Base-by-base conservation (phyloP, 2,888 invertebrate species). In the Meta bourneti region DNA sequence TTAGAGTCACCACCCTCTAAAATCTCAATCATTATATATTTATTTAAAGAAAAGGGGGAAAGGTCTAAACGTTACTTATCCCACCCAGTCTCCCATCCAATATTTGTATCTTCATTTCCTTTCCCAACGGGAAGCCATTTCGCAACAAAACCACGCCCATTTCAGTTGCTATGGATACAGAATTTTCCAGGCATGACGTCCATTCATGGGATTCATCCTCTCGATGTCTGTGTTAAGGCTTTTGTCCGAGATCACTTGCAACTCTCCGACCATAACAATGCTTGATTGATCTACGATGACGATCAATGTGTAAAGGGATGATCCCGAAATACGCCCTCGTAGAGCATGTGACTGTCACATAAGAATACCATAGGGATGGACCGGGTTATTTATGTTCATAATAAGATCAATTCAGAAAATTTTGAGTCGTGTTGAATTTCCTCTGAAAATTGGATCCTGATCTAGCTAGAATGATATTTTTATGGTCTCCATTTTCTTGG, bases 111-210 rank as follows among this genome's bases (percentile, higher is more conserved):
- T 61, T 48, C 34, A 75, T 75, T 75, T 75, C 74, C 74, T 84
- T 75, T 75, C 61, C 34, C 61, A n/a, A 13, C 48, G 51, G n/a
- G 48, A 51, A 77, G 48, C 77, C 77, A 51, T 71, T 78, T 87
- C 87, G n/a, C 71, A 49, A 52, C 9, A 34, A 72, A 52, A 61
- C 87, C 87, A 87, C 87, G 87, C 87, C 87, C 87, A 87, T 71
- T 54, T 9, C 16, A 34, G 87, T 87, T 87, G 48, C 72, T 52
- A 87, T 87, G 52, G 87, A 11, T 20, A 87, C 87, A 48, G 20
- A 70, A 71, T 71, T 87, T 80, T 78, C 34, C 49, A 61, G 71
- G 54, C 54, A 80, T 87, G 80, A 79, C 79, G 87, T 87, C 79
- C 79, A 86, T 78, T 87, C 79, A 71, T 16, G n/a, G 80, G 79